Evolutionary conservation across 2,888 invertebrate genomes (phyloP).

Genomic region (Philaethria dido): DNA sequence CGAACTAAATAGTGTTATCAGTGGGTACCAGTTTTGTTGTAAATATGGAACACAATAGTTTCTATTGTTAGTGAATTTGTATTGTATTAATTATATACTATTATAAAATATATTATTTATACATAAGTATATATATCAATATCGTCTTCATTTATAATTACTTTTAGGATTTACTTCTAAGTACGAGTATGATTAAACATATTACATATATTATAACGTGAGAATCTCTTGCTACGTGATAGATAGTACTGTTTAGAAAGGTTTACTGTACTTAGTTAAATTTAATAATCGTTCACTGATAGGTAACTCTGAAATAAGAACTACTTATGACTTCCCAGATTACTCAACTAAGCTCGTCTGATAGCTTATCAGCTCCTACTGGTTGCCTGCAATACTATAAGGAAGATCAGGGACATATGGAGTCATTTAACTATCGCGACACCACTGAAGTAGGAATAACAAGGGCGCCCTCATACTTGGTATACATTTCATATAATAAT

Average conservation of each 20-base stretch:
- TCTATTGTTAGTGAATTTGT: not conserved
- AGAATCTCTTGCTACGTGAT: not conserved
- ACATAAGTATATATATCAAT: not conserved
- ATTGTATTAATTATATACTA: not conserved
- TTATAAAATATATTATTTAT: not conserved
- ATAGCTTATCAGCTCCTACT: slow-evolving; percentile 74
- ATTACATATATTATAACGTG: not conserved
- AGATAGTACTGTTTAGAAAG: not conserved
- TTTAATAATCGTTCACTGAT: not conserved
- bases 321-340: slow-evolving; percentile 53
- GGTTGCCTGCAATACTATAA: slow-evolving; percentile 88
- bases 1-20: no score
- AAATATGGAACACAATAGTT: no score
- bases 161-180: not conserved
- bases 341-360: slow-evolving; percentile 67
- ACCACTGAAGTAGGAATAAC: slow-evolving; percentile 81
- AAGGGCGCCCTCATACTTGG: slow-evolving; percentile 85
- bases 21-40: no score
- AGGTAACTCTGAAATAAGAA: not conserved
- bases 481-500: slow-evolving; percentile 57
- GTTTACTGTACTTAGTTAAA: not conserved
- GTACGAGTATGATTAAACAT: not conserved
- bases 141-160: not conserved
- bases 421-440: slow-evolving; percentile 89
- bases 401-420: slow-evolving; percentile 83